phyloP scores from a whole-genome alignment of 2,797 vertebrate species.

The Columba guinea region DNA sequence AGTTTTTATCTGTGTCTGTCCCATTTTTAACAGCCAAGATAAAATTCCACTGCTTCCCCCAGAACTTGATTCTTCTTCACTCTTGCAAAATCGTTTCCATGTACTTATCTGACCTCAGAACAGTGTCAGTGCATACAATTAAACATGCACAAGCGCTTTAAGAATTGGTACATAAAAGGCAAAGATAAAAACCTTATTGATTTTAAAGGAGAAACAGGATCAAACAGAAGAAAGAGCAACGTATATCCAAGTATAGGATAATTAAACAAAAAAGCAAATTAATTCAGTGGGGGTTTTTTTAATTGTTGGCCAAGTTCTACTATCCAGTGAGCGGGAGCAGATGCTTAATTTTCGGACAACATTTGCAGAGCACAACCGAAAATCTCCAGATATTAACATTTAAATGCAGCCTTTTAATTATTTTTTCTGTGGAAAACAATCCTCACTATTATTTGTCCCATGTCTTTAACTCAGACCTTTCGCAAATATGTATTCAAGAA shows the following conservation, averaged over 20 bases:
- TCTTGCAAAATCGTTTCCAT: neutral
- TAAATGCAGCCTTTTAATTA: neutral
- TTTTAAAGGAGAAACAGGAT: neutral
- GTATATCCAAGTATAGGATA: neutral
- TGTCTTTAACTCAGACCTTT: neutral
- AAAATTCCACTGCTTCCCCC: neutral
- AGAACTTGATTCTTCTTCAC: neutral
- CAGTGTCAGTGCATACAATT: neutral
- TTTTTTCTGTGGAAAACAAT: neutral
- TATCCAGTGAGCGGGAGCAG: neutral
- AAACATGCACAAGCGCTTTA: neutral
- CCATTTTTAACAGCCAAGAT: slow-evolving; percentile 41
- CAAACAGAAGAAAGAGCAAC: neutral
- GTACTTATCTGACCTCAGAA: neutral
- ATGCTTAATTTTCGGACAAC: neutral
- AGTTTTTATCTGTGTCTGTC: slow-evolving; percentile 38
- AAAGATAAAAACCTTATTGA: neutral
- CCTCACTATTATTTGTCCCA: neutral
- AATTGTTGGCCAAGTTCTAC: neutral
- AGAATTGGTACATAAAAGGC: neutral
- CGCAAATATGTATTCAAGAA: neutral
- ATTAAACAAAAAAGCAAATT: neutral
- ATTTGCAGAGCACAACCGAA: neutral
- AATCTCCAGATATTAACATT: neutral
- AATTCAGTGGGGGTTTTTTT: neutral